phyloP scores from a whole-genome alignment of 2,888 invertebrate species.

The Pomacea canaliculata region DNA sequence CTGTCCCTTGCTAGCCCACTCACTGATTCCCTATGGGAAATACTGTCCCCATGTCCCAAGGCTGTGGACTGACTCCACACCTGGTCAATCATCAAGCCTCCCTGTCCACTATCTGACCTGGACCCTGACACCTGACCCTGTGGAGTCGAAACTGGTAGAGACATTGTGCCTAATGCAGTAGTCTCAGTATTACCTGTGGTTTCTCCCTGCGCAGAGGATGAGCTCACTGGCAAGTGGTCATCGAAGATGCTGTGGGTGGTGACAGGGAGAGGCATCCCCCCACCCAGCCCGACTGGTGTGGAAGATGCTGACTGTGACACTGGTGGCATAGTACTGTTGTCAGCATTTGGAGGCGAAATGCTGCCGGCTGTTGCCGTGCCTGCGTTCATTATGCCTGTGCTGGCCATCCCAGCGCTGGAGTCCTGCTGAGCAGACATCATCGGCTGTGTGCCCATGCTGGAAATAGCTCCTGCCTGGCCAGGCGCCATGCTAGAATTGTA shows the following conservation, averaged over 20 bases:
- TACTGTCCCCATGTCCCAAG: too few species aligned
- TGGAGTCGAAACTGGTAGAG: background rate
- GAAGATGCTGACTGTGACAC: background rate
- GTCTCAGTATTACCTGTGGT: background rate
- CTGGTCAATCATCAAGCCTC: slow-evolving; percentile 8
- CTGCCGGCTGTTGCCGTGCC: background rate
- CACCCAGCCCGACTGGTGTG: background rate
- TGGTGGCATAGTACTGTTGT: slow-evolving; percentile 1
- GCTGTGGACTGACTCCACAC: slow-evolving; percentile 17
- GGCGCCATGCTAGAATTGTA: background rate
- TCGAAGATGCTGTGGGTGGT: slow-evolving; percentile 27
- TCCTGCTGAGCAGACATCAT: background rate
- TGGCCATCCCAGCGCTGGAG: background rate
- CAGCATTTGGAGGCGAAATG: background rate
- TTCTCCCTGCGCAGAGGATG: background rate
- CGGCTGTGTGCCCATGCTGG: background rate
- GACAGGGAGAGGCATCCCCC: slow-evolving; percentile 26
- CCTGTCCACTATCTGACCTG: background rate
- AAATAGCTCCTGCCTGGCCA: background rate
- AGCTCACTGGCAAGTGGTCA: background rate
- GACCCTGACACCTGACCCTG: background rate
- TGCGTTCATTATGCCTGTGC: background rate
- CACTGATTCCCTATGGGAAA: too few species aligned
- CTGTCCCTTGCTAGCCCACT: too few species aligned
- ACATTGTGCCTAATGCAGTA: background rate